These are phyloP conservation scores for Melieria picta DNA, from an alignment of 2,888 invertebrate genomes.

Conservation along the genomic window DNA sequence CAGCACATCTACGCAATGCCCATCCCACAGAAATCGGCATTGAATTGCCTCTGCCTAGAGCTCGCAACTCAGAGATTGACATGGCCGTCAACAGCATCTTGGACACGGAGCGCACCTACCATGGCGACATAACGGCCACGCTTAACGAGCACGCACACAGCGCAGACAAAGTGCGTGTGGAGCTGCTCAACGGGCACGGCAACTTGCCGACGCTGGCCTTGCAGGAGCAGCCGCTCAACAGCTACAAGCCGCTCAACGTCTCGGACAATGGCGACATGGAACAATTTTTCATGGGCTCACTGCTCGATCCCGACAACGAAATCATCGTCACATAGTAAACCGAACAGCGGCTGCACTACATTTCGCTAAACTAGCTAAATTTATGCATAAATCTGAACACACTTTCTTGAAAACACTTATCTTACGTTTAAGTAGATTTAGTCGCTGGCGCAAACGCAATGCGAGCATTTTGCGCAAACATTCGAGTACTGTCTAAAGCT, in stretches of 20 bases:
- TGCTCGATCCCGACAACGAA: conserved; percentile 46
- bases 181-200: conserved; percentile 15
- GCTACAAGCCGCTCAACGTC: conserved; percentile 7
- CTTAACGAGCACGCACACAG: conserved; percentile 5
- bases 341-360: not conserved
- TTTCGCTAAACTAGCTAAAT: too few relatives aligned
- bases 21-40: conserved; percentile 42
- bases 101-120: not conserved
- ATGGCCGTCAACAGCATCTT: conserved; percentile 13
- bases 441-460: too few relatives aligned
- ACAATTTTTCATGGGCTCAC: conserved; percentile 42
- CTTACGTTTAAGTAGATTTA: too few relatives aligned
- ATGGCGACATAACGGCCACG: conserved; percentile 14
- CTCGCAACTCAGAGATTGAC: not conserved
- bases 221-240: conserved; percentile 23
- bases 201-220: conserved; percentile 9
- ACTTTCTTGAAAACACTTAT: too few relatives aligned
- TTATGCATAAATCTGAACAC: too few relatives aligned
- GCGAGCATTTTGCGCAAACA: too few relatives aligned
- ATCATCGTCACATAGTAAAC: conserved; percentile 42
- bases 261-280: conserved; percentile 38
- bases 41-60: conserved; percentile 11
- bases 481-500: too few relatives aligned
- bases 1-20: conserved; percentile 44
- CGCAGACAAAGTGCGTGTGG: conserved; percentile 28